A percentile compares a stretch with the other conserved stretches of the same genome.
These are phyloP conservation scores for Epiperipatus broadwayi DNA, from an alignment of 2,888 invertebrate species.

Conservation along the genomic window DNA sequence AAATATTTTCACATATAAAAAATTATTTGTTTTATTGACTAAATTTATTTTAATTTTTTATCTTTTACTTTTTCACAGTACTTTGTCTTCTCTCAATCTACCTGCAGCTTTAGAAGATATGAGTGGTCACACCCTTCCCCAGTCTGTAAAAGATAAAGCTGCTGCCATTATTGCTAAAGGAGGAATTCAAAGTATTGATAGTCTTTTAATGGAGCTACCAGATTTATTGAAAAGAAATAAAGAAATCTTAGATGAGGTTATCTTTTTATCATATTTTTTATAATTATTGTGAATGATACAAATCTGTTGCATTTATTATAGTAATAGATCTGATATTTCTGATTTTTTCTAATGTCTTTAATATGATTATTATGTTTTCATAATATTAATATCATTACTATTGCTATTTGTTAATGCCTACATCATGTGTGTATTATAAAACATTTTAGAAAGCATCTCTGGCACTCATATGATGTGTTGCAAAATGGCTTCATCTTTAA, in stretches of 20 bases:
- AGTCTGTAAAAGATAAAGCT: conserved; percentile 68
- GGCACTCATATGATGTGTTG: no score
- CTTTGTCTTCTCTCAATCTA: conserved; percentile 76
- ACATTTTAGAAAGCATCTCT: no score
- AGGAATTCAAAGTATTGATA: conserved; percentile 49
- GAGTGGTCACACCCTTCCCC: conserved; percentile 54
- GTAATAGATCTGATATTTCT: no score
- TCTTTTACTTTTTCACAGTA: conserved; percentile 31
- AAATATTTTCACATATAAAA: conserved; percentile 8
- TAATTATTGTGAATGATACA: neutral
- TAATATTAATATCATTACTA: no score
- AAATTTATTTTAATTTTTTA: neutral
- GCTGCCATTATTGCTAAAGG: conserved; percentile 52
- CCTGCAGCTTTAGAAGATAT: conserved; percentile 86
- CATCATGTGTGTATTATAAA: no score
- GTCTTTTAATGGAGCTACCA: conserved; percentile 65
- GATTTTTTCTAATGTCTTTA: no score
- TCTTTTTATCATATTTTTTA: conserved; percentile 6
- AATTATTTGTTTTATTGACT: neutral
- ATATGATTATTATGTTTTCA: no score
- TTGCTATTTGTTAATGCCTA: no score
- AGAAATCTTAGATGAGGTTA: conserved; percentile 79
- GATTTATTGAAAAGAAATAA: conserved; percentile 71
- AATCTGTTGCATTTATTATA: conserved; percentile 3
- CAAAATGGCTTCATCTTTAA: no score